These are phyloP conservation scores for Hyalella azteca DNA, from an alignment of 2,888 invertebrate genomes.

Conservation along the genomic window DNA sequence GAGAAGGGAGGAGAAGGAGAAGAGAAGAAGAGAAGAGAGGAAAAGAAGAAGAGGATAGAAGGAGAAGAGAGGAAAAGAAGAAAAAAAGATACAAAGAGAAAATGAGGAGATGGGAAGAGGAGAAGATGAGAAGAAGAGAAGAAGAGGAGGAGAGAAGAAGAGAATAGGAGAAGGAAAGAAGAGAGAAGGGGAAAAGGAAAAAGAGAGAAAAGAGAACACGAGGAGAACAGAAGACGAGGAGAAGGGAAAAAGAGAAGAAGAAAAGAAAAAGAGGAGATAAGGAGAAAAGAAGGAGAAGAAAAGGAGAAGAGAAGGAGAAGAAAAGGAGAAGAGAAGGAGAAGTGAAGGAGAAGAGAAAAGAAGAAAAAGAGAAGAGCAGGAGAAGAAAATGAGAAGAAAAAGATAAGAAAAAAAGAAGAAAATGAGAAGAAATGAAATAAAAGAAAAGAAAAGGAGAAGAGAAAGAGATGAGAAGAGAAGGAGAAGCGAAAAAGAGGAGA, in stretches of 20 bases:
- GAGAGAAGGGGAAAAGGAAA: background rate
- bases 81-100: background rate
- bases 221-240: background rate
- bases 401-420: background rate
- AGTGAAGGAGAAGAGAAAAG: background rate
- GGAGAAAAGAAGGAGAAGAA: background rate
- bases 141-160: background rate
- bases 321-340: background rate
- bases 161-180: background rate
- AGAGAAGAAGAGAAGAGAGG: background rate
- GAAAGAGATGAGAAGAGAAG: too few species aligned
- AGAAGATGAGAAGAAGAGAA: background rate
- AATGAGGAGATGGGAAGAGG: background rate
- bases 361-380: background rate
- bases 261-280: background rate
- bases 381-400: background rate
- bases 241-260: background rate
- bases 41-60: background rate
- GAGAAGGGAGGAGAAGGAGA: background rate
- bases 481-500: too few species aligned
- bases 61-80: background rate
- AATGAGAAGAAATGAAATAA: background rate
- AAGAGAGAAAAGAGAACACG: background rate
- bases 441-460: too few species aligned
- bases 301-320: background rate